Base-by-base conservation (phyloP, 2,113 vertebrate genomes). In the Grammomys surdaster region DNA sequence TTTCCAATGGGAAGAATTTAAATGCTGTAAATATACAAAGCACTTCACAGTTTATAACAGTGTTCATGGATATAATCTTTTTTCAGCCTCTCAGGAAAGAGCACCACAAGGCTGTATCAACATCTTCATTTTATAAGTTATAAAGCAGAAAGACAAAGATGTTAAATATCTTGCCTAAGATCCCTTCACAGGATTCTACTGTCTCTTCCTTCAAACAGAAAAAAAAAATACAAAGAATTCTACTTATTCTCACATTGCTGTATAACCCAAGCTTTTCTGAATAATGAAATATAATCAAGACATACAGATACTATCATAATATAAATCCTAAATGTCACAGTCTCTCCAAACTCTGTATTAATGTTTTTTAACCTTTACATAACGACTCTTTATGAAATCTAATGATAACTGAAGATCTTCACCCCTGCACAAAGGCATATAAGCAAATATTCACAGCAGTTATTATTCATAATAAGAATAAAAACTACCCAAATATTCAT, bases 91-190 rank as follows among this genome's bases (percentile, higher is more conserved):
- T 67, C 67, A 90, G 33, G 85, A 96, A 90, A 19, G 80, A 95
- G n/a, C 46, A 88, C n/a, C 43, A 17, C 70, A 7, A 93, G 31
- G 46, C 73, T 90, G 28, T 70, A 88, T 28, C 80, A 94, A 80
- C 43, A 90, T 70, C 76, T 17, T 88, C 80, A 85, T 80, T 95
- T 95, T 88, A 93, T 20, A 96, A 95, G 94, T 94, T 28, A 94
- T 93, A 93, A 95, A 96, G 31, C 36, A 70, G 33, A 95, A 96
- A 70, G n/a, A 93, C n/a, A 84, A 78, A 91, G 67, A 96, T 77
- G 33, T 28, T 95, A 96, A 96, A 92, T 12, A 94, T 85, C 43
- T 94, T 90, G 22, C 81, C n/a, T 94, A 90, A 88, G 19, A 75
- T 95, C n/a, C 89, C 28, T 77, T 51, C 5, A 91, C 26, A 48